Evolutionary conservation across 2,888 invertebrate species (phyloP).

Genomic region (Aphidoletes aphidimyza): DNA sequence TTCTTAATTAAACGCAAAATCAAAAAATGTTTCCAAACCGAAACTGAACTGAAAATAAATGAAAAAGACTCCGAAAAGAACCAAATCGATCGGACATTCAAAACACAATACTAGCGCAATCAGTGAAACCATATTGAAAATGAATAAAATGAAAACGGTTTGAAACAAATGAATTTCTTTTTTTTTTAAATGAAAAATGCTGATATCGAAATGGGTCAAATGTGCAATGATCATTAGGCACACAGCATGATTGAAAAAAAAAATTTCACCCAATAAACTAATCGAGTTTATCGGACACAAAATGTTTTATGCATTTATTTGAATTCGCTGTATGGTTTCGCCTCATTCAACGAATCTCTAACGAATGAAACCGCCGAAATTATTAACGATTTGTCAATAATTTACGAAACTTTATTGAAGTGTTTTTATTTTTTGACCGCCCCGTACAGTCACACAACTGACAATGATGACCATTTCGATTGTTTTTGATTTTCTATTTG

Average conservation of each 20-base stretch:
- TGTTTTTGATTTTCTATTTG: no score
- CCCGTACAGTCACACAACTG: neutral
- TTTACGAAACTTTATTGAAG: constrained; percentile 1
- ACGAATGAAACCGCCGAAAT: neutral
- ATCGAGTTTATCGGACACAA: constrained; percentile 29
- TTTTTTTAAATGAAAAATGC: constrained; percentile 18
- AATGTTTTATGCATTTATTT: constrained; percentile 13
- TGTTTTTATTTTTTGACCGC: constrained; percentile 34
- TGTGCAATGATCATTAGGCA: constrained; percentile 36
- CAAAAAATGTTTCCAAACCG: neutral
- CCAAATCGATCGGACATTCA: neutral
- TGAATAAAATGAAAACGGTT: neutral
- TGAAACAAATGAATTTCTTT: constrained; percentile 2
- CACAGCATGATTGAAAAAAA: constrained; percentile 51
- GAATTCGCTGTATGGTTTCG: constrained; percentile 13
- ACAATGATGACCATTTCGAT: neutral
- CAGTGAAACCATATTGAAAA: neutral
- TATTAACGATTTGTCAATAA: constrained; percentile 33
- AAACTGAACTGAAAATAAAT: neutral
- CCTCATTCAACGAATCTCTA: constrained; percentile 1
- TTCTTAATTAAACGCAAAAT: constrained; percentile 19
- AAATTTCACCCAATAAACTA: constrained; percentile 40
- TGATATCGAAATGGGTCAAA: constrained; percentile 43
- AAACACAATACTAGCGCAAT: no score
- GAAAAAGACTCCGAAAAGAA: neutral